Evolutionary conservation across 2,888 invertebrate genomes (phyloP), one percentile per base, ranked within the genome.

Genomic region (Balanococcus diminutus): DNA sequence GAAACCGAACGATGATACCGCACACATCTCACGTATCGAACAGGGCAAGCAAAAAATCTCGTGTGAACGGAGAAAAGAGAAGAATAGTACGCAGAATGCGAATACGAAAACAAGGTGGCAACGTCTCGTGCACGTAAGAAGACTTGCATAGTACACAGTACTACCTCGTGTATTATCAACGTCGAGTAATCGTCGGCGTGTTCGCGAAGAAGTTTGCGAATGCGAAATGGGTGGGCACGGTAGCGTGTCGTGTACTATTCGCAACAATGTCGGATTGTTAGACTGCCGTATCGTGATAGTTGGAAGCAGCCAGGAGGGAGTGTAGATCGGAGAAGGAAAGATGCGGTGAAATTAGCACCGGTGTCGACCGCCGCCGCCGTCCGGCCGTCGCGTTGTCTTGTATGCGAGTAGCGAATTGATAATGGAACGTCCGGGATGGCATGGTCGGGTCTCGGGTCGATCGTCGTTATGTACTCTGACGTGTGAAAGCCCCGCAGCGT

Each of bases 321-420:
- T n/a, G n/a, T n/a, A n/a, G n/a, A n/a, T n/a, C n/a, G n/a, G 61
- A 28, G 25, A 11, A 6, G 28, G n/a, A 42, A 42, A 42, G 42
- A 56, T 22, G 61, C 25, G 61, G 61, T 67, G 61, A 67, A 67
- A 67, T 67, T 67, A 28, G 61, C 61, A 67, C 61, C 61, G 61
- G 3, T 4, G 51, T 4, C 16, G 19, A 2, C 36, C 36, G n/a
- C n/a, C n/a, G 61, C 5, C 19, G 51, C n/a, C 16, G 19, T n/a
- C 36, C 36, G n/a, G 5, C 51, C 36, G 36, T 51, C 51, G 19
- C 4, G 2, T 42, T 11, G 42, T 16, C 46, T 46, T 2, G 46
- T 46, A 46, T n/a, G 14, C 2, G 14, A 46, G 56, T 42, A 14
- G 56, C 56, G 19, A 56, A 56, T 56, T 56, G 19, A 56, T 19